phyloP scores from a whole-genome alignment of 2,113 vertebrate species.

The Heliornis fulica region DNA sequence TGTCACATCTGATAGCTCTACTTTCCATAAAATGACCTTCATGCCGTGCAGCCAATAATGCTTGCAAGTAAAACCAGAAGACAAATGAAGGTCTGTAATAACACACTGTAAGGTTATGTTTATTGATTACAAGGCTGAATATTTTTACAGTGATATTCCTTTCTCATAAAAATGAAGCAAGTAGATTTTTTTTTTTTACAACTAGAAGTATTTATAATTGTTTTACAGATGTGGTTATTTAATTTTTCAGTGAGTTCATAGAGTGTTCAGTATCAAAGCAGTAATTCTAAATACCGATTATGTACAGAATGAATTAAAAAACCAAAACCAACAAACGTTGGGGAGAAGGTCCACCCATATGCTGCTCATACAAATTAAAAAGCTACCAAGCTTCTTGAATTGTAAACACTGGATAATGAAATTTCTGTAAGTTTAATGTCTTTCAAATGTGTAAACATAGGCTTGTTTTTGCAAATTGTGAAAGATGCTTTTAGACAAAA shows the following conservation, averaged over 20 bases:
- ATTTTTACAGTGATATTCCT: neutral
- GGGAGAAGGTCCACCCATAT: slow-evolving; percentile 8
- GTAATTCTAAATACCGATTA: slow-evolving; percentile 26
- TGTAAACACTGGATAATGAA: slow-evolving; percentile 37
- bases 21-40: slow-evolving; percentile 53
- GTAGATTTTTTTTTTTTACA: neutral
- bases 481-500: neutral
- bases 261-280: neutral
- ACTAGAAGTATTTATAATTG: slow-evolving; percentile 32
- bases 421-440: slow-evolving; percentile 47
- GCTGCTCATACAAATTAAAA: slow-evolving; percentile 63
- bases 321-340: neutral
- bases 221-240: slow-evolving; percentile 51
- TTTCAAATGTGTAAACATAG: slow-evolving; percentile 34
- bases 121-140: slow-evolving; percentile 31
- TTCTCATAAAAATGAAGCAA: slow-evolving; percentile 16
- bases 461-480: neutral
- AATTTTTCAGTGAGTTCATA: slow-evolving; percentile 55
- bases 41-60: neutral
- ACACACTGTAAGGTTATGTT: slow-evolving; percentile 37
- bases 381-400: slow-evolving; percentile 29
- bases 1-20: neutral
- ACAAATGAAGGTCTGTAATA: slow-evolving; percentile 51
- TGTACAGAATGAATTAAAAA: slow-evolving; percentile 38
- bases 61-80: slow-evolving; percentile 38